These are phyloP conservation scores for Sciurus carolinensis DNA, from an alignment of 2,797 vertebrate genomes.

Conservation along the genomic window DNA sequence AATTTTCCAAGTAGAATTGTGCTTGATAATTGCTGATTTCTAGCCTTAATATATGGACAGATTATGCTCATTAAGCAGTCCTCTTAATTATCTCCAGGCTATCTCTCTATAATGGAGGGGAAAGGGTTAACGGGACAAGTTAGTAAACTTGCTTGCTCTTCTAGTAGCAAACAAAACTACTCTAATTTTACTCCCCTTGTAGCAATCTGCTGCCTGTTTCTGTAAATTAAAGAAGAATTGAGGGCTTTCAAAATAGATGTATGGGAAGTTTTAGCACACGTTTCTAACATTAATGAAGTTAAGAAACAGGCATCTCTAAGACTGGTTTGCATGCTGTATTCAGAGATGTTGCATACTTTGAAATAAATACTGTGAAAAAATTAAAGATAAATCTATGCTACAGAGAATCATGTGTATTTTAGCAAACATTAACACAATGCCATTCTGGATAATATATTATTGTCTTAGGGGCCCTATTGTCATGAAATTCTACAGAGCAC, in stretches of 20 bases:
- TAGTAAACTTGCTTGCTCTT: background rate
- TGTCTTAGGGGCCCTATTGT: slow-evolving; percentile 49
- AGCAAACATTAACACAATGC: slow-evolving; percentile 30
- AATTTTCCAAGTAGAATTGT: slow-evolving; percentile 51
- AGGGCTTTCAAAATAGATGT: slow-evolving; percentile 66
- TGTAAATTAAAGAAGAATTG: slow-evolving; percentile 34
- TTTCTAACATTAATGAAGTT: slow-evolving; percentile 45
- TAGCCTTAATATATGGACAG: background rate
- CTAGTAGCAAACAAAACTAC: background rate
- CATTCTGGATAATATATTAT: slow-evolving; percentile 26
- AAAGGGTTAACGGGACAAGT: slow-evolving; percentile 52
- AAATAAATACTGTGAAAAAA: slow-evolving; percentile 24
- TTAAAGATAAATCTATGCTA: slow-evolving; percentile 26
- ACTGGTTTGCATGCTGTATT: background rate
- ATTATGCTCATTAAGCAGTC: slow-evolving; percentile 36
- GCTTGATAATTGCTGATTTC: background rate
- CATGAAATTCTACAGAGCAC: slow-evolving; percentile 47
- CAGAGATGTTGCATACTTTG: slow-evolving; percentile 10
- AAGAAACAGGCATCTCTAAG: slow-evolving; percentile 25
- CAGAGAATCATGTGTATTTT: slow-evolving; percentile 12
- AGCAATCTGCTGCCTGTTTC: slow-evolving; percentile 40
- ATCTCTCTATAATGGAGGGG: background rate
- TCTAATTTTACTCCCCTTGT: background rate
- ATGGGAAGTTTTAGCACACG: slow-evolving; percentile 14
- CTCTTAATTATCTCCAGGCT: background rate